Conservation (phyloP, 2,113 vertebrate genomes). For the Poeciliopsis occidentalis region DNA sequence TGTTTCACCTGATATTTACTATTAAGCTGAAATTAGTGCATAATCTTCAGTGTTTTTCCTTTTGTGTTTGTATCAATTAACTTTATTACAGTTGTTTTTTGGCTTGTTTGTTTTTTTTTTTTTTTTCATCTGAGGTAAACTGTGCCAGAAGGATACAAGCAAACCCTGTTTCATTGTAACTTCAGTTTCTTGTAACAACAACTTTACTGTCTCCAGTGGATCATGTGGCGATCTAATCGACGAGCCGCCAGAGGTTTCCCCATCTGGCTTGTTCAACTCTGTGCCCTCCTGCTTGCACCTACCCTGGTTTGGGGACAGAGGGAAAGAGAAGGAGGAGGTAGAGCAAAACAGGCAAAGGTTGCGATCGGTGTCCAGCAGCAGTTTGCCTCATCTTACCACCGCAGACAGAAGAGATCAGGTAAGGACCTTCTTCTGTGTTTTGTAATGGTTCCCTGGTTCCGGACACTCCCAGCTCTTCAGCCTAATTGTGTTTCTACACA, state of each 20-base stretch:
- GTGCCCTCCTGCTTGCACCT: constrained; percentile 90
- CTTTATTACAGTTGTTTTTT: no score
- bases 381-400: constrained; percentile 80
- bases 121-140: background rate
- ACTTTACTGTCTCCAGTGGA: constrained; percentile 61
- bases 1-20: background rate
- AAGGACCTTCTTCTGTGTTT: constrained; percentile 58
- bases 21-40: background rate
- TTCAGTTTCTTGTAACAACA: background rate
- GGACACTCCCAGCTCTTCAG: background rate
- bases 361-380: constrained; percentile 81
- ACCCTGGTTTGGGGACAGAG: constrained; percentile 88
- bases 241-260: constrained; percentile 78
- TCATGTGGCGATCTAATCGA: constrained; percentile 82
- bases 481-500: background rate
- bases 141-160: background rate
- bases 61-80: background rate
- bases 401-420: constrained; percentile 74
- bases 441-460: background rate
- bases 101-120: no score
- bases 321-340: constrained; percentile 39
- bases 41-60: background rate
- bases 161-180: background rate
- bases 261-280: constrained; percentile 83
- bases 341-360: constrained; percentile 66